Evolutionary conservation across 2,797 vertebrate species (phyloP), one percentile per base, ranked within the genome.

Genomic region (Tamandua tetradactyla): DNA sequence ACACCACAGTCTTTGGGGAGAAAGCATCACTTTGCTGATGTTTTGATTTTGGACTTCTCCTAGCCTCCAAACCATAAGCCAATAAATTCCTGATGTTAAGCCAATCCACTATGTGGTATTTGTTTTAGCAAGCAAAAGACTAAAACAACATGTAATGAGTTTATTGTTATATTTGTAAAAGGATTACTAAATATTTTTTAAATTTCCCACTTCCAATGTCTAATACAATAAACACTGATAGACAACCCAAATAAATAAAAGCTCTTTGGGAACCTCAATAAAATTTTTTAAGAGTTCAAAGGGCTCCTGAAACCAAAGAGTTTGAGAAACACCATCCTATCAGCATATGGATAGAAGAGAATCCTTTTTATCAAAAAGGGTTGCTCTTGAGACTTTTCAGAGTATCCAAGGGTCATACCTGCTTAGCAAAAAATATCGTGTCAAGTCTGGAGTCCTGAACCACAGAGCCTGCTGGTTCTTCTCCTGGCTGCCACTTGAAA

Each of bases 401-500:
- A n/a, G 20, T 17, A 87, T 59, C 37, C 35, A 57, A 30, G 49
- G 37, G 71, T 35, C 96, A 27, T 98, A 99, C 99, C 99, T 99
- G 99, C 97, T 99, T 99, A 83, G 99, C 99, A 98, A 99, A 99
- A 98, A 99, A 99, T 97, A 99, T 99, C 12, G 99, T 99, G 92
- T 99, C 99, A 80, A 99, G 98, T 97, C 99, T 99, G 49, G 99
- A 99, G 97, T 99, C 99, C 96, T 99, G 99, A 81, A 99, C 99
- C 94, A 99, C 99, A 42, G 99, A 99, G 87, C 99, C 99, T 1
- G 99, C 99, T 61, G 99, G 99, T 97, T 99, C 99, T 96, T 99
- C 99, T 89, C 99, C 99, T n/a, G 99, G 99, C 97, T 99, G 99
- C 99, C 99, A 99, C 97, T 99, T 99, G 98, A 99, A 99, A 80